Evolutionary conservation across 1,140 invertebrate species (phyloP).

Genomic region (Oreohelix idahoensis): DNA sequence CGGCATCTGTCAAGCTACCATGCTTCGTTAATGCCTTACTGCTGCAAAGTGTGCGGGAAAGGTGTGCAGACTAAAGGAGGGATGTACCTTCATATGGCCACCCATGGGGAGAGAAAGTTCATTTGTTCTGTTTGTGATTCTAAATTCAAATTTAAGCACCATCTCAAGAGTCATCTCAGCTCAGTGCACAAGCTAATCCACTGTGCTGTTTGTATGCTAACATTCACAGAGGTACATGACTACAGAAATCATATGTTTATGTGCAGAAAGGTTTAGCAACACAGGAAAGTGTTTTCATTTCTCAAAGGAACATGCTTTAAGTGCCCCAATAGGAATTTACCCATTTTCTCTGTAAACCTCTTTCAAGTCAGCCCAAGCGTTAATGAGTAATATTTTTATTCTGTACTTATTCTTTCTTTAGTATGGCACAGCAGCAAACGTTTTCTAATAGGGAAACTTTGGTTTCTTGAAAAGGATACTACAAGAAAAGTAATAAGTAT

Average conservation of each 20-base stretch:
- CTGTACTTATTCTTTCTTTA: too few species aligned
- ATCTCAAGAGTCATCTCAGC: conserved; percentile 39
- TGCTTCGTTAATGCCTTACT: conserved; percentile 16
- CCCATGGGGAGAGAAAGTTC: conserved; percentile 46
- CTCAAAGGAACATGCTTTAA: too few species aligned
- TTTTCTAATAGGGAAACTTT: too few species aligned
- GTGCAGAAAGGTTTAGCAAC: neutral
- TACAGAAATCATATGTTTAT: neutral
- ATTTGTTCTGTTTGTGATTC: conserved; percentile 41
- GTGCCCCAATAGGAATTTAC: too few species aligned
- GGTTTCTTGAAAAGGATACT: too few species aligned
- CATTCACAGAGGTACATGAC: neutral
- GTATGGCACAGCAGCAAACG: too few species aligned
- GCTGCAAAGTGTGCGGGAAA: conserved; percentile 41
- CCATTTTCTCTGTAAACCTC: too few species aligned
- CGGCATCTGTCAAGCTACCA: neutral
- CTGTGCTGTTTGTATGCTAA: neutral
- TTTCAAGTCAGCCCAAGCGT: too few species aligned
- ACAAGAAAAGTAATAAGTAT: too few species aligned
- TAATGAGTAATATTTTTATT: too few species aligned
- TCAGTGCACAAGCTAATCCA: conserved; percentile 25
- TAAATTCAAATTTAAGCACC: conserved; percentile 44
- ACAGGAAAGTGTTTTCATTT: too few species aligned
- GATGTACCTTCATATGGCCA: conserved; percentile 40
- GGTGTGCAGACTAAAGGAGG: conserved; percentile 40